Percentiles rank a stretch among this genome's conserved stretches.
Evolutionary conservation across 2,113 vertebrate genomes (phyloP).

Genomic region (Psophia crepitans): DNA sequence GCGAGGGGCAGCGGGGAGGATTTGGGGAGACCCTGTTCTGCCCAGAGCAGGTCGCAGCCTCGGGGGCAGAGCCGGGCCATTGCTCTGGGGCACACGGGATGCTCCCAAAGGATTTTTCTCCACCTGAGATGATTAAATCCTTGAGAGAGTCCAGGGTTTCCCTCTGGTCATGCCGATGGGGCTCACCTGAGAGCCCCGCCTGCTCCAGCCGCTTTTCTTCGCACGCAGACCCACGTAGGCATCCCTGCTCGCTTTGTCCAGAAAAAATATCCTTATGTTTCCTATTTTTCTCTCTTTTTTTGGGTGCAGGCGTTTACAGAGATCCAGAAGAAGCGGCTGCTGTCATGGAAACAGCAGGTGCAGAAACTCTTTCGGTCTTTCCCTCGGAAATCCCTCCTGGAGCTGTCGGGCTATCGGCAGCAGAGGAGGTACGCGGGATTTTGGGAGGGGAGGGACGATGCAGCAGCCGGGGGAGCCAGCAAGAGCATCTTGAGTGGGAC

Average conservation of each 20-base stretch:
- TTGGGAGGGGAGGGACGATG: background rate
- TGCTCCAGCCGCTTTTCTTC: background rate
- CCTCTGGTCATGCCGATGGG: background rate
- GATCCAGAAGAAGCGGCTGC: conserved; percentile 96
- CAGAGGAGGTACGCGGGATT: conserved; percentile 84
- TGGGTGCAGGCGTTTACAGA: conserved; percentile 90
- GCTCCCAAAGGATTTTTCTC: background rate
- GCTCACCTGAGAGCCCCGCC: background rate
- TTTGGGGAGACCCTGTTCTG: background rate
- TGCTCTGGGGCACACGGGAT: background rate
- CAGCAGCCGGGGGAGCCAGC: background rate
- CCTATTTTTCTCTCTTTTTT: background rate
- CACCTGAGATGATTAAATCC: background rate
- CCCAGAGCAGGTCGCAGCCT: background rate
- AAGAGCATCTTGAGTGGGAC: background rate
- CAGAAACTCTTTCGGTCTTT: conserved; percentile 98
- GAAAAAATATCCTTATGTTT: conserved; percentile 30
- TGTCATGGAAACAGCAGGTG: conserved; percentile 99
- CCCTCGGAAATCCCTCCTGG: conserved; percentile 95
- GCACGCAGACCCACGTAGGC: accelerated
- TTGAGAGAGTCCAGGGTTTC: background rate
- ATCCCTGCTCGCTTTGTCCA: background rate
- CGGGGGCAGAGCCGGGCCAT: background rate
- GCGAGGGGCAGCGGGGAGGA: background rate
- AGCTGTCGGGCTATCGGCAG: conserved; percentile 92